Evolutionary conservation across 2,113 vertebrate species (phyloP), one percentile per base, ranked within the genome.

Genomic region (Spermophilus dauricus): DNA sequence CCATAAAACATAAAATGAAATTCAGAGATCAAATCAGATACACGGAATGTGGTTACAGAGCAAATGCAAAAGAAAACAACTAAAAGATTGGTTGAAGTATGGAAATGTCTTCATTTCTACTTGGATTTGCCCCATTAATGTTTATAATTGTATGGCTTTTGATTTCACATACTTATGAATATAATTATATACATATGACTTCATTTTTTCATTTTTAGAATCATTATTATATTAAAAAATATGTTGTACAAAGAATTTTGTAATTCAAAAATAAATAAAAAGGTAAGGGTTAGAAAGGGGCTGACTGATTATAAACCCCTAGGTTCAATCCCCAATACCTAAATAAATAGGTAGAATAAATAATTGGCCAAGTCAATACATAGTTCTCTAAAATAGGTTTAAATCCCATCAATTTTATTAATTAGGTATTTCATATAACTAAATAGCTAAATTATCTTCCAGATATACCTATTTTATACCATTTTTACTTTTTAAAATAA

Each of bases 11-110:
- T 39, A 11, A 69, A 67, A 69, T 51, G 51, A 70, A 86, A 70
- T 14, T 20, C 32, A 84, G 9, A 30, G 42, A n/a, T 13, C 42
- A 18, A 48, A n/a, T 51, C 30, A 51, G 32, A 85, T 26, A 5
- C 7, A 85, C 3, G 24, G 30, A 73, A 42, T 48, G 13, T 86
- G 30, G 18, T 51, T 26, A 67, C 2, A 69, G 20, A 34, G 51
- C 9, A 86, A 45, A 70, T 13, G 45, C 12, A 51, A 32, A 69
- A 45, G 83, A 20, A 67, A 92, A 76, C 10, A 20, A 77, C 30
- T 65, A 65, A 63, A 85, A 86, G 48, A 32, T 11, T 98, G 97
- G 98, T 99, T 53, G 95, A 99, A 95, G 61, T 14, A 34, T 56
- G 61, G 77, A 61, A 97, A 77, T 86, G 63, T 89, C 92, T 96